Evolutionary conservation across 1,140 invertebrate genomes (phyloP), one percentile per base, ranked within the genome.

Genomic region (Rhizoglyphus robini): DNA sequence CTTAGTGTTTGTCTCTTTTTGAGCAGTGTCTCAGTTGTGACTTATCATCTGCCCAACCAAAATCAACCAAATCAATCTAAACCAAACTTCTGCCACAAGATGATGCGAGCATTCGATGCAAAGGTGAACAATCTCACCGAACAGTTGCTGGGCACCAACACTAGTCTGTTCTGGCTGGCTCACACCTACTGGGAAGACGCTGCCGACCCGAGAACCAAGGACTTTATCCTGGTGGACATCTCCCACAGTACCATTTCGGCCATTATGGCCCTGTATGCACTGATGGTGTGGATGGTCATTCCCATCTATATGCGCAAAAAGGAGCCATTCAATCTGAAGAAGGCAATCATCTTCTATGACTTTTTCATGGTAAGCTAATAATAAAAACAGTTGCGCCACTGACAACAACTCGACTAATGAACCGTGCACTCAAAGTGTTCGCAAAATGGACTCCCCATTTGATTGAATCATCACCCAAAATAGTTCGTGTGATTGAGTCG

Each of bases 241-340:
- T 88, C 88, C 78, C 73, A 77, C 29, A 67, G 79, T 48, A 75
- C 76, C 77, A 48, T 73, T 72, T 36, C 75, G 2, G 51, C 77
- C 18, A 34, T 70, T 0, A 71, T 78, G 31, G 72, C 75, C n/a
- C 64, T 71, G 4, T 80, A 80, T 65, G 68, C 78, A 25, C 59
- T 73, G 23, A 65, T 77, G 30, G 85, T 88, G 61, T 86, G 83
- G 76, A 83, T 84, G 32, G 74, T 90, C 58, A 89, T 89, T 18
- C 88, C 88, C 47, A 83, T 83, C 71, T 75, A 86, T 61, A 94
- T 94, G 90, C 84, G 86, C 74, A 84, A 89, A 73, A 81, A 88
- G 70, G 85, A 88, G 76, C 85, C 90, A 2, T 86, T 86, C 73
- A 82, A 89, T 68, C 78, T 93, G 27, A 83, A 87, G 69, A 82